A percentile compares a stretch with the other conserved stretches of the same genome.
Conservation (phyloP, 2,797 vertebrate species). For the Etheostoma nigrum region DNA sequence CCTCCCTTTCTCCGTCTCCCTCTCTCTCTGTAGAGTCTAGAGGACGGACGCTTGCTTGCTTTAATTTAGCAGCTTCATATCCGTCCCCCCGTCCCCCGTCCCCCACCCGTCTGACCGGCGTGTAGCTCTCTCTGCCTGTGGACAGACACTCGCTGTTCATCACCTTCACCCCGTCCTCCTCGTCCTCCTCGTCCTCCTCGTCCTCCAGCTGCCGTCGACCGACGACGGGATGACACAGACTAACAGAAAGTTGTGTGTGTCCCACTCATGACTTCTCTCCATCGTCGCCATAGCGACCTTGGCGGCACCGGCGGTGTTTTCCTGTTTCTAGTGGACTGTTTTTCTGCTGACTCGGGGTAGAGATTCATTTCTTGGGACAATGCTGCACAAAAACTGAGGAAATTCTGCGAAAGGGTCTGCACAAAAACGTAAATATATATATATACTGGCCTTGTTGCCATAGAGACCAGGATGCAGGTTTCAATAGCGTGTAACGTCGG, state of each 20-base stretch:
- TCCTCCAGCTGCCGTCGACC: not conserved
- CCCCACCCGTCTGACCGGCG: not conserved
- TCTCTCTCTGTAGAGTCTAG: conserved; percentile 10
- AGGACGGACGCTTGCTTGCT: conserved; percentile 34
- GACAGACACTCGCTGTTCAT: conserved; percentile 10
- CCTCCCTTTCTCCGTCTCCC: conserved; percentile 11
- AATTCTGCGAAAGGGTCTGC: no score
- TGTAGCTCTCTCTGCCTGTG: conserved; percentile 3
- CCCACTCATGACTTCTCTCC: conserved; percentile 43
- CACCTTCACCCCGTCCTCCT: not conserved
- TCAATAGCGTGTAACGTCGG: conserved; percentile 67
- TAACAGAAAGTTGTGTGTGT: conserved; percentile 41
- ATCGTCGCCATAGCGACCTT: conserved; percentile 48
- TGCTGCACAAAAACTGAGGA: no score
- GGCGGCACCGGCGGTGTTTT: not conserved
- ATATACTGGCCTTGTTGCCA: not conserved
- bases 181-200: conserved; percentile 9
- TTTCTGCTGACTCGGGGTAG: no score
- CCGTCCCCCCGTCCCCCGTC: not conserved
- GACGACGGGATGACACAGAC: not conserved
- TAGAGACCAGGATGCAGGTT: conserved; percentile 67
- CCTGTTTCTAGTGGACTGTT: no score
- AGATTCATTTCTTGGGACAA: no score
- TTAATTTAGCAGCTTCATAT: not conserved
- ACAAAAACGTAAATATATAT: no score